Base-by-base conservation (phyloP, 2,113 vertebrate genomes). In the Catharus fuscescens region DNA sequence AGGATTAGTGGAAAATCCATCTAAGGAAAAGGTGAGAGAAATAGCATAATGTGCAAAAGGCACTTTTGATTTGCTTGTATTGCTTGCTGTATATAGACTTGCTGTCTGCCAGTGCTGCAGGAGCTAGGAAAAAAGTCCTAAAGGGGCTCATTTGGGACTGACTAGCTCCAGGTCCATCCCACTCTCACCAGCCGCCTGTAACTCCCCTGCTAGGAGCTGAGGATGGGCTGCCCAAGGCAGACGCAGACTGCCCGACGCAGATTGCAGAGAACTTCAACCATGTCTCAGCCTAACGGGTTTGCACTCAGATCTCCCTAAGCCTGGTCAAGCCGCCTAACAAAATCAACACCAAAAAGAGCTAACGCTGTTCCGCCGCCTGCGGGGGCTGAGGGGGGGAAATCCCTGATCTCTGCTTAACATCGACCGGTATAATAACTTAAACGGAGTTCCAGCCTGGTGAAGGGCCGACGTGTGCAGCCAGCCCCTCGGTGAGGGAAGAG, bases 281-380 rank as follows among this genome's bases (percentile, higher is more conserved):
- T 3, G 4, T 14, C 25, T 69, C 70, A 54, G 17, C 24, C 65
- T 31, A 34, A 18, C 1, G 21, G 18, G 14, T 38, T 45, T 85
- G 47, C 42, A 16, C 52, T 47, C 25, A 2, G 17, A 28, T 74
- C 48, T 77, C 45, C 18, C 44, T 18, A 42, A 48, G 18, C 52
- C 29, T 21, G 3, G 20, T 28, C 48, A 45, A 28, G 66, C 23
- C 0, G 0, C 24, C 17, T 16, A 19, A 40, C 4, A 8, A 66
- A 61, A 71, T 19, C 50, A 78, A 11, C 26, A 8, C 47, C 3
- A 3, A 57, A 52, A 78, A 61, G 44, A 28, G 19, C 5, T 47
- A n/a, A 31, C 7, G 9, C 7, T 9, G 16, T 38, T n/a, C 24
- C 5, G 0, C 5, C 3, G 5, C 4, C 42, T 20, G 18, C 19